A percentile compares a stretch with the other conserved stretches of the same genome.
Evolutionary conservation across 2,888 invertebrate species (phyloP).

Genomic region (Drosophila robusta): DNA sequence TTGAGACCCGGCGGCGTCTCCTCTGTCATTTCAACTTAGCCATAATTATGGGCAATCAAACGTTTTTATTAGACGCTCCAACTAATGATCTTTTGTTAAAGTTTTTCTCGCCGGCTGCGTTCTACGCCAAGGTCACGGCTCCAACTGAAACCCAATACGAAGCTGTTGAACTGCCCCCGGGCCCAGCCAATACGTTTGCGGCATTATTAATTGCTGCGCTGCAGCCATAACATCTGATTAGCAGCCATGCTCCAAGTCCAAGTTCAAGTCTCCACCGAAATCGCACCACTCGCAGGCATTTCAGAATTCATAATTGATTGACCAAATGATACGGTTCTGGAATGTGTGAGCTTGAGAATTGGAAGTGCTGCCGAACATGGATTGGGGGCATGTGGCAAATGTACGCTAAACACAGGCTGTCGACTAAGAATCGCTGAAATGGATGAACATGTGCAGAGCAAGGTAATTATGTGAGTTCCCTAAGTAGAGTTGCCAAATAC

Average conservation of each 20-base stretch:
- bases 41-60: slow-evolving; percentile 74
- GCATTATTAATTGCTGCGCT: slow-evolving; percentile 38
- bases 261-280: background rate
- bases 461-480: slow-evolving; percentile 3
- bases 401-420: slow-evolving; percentile 21
- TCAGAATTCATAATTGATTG: slow-evolving; percentile 63
- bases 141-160: slow-evolving; percentile 18
- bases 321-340: slow-evolving; percentile 53
- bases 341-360: slow-evolving; percentile 36
- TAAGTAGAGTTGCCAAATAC: too few relatives aligned
- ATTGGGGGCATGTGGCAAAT: slow-evolving; percentile 32
- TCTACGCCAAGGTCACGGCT: slow-evolving; percentile 45
- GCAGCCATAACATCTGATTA: slow-evolving; percentile 40
- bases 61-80: slow-evolving; percentile 65
- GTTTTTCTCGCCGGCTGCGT: background rate
- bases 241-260: slow-evolving; percentile 11
- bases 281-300: slow-evolving; percentile 27
- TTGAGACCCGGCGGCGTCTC: slow-evolving; percentile 45
- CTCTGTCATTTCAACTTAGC: slow-evolving; percentile 50
- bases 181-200: slow-evolving; percentile 17
- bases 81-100: slow-evolving; percentile 63
- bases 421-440: background rate
- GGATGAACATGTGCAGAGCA: slow-evolving; percentile 1
- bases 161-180: slow-evolving; percentile 11
- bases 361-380: slow-evolving; percentile 36